These are phyloP conservation scores for Stichopus chloronotus DNA, from an alignment of 35 echinoderm and acorn worm genomes.

Conservation along the genomic window DNA sequence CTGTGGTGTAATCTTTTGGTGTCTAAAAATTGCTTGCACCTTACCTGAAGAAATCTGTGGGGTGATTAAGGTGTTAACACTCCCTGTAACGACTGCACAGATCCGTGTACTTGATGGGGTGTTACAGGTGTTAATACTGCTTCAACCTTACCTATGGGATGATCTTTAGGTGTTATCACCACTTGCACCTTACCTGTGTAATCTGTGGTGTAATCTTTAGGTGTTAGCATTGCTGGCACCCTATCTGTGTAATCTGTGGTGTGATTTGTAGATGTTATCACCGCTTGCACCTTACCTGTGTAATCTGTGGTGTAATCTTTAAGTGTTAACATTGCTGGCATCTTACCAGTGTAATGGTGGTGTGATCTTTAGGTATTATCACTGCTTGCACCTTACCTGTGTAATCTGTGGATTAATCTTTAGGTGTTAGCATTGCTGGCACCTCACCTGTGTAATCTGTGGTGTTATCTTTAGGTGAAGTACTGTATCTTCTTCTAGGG, in stretches of 20 bases:
- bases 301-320: conserved; percentile 49
- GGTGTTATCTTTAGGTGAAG: conserved; percentile 51
- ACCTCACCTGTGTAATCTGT: conserved; percentile 54
- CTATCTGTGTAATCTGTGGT: conserved; percentile 46
- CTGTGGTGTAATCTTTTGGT: too few species aligned
- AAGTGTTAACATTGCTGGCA: background rate
- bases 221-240: too few species aligned
- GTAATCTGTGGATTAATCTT: background rate
- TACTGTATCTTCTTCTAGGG: conserved; percentile 53
- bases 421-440: background rate
- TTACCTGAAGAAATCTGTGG: conserved; percentile 48
- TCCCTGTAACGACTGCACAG: too few species aligned
- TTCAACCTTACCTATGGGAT: too few species aligned
- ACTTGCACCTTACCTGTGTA: too few species aligned
- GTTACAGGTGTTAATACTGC: background rate
- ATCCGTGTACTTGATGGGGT: too few species aligned
- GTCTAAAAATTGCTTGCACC: too few species aligned
- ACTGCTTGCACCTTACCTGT: background rate
- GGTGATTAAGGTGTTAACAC: background rate
- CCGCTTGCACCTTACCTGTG: too few species aligned
- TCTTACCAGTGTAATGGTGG: conserved; percentile 21
- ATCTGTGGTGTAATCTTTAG: too few species aligned
- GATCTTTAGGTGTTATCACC: too few species aligned
- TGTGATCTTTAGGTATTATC: background rate
- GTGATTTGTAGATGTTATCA: background rate